Evolutionary conservation across 2,888 invertebrate genomes (phyloP), one percentile per base, ranked within the genome.

Genomic region (Druceiella hillmani): DNA sequence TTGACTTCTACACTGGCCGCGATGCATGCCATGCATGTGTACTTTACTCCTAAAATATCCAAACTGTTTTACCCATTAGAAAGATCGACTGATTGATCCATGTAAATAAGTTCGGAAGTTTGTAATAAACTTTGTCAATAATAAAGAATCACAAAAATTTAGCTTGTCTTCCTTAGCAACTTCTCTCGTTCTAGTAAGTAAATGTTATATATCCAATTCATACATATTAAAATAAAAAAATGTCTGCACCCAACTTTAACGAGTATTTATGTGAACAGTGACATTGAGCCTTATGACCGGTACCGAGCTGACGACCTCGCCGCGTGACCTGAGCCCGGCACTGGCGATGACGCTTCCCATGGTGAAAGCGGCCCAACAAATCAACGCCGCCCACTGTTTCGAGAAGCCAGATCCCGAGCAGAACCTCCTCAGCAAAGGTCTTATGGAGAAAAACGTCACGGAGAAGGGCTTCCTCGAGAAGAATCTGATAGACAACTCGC

Each of bases 261-360:
- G 6, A 9, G 6, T 26, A 12, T 11, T 34, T 4, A n/a, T 26
- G 10, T 34, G 5, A 6, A n/a, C 20, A 46, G 43, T 43, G 32
- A 44, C 46, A 24, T 39, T 48, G 56, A 66, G 64, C 55, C 54
- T 72, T 57, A 70, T 71, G 66, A 69, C 71, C 22, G 70, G 71
- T 40, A 75, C 80, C 44, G 77, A 78, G 45, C 66, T 83, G 44
- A 76, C 79, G 47, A 80, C 81, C 38, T 81, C 79, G 59, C 81
- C 81, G 40, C 68, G 79, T 43, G 79, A 79, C 50, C 70, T 78
- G 59, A 79, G 78, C 55, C 76, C 79, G 38, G 76, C 79, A 26
- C 60, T 78, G 33, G 74, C 77, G 32, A 77, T 76, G 54, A 76
- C 79, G 39, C 56, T 78, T 44, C 74, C 77, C 39, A 76, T 76